These are phyloP conservation scores for Telmatherina bonti DNA, from an alignment of 2,797 vertebrate genomes.

Conservation along the genomic window DNA sequence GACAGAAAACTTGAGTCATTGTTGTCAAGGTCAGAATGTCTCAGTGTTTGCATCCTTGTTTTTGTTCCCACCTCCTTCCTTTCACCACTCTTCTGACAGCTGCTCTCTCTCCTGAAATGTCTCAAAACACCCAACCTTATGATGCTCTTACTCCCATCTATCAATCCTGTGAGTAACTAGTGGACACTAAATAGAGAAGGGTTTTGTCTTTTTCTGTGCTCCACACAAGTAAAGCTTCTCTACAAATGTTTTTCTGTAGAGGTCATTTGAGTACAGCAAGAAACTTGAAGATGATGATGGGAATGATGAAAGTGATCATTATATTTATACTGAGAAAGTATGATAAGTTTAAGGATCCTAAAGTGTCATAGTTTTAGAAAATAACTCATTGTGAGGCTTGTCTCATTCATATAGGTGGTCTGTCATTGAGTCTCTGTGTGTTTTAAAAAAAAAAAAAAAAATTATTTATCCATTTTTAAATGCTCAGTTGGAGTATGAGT, in stretches of 20 bases:
- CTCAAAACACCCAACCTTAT: conserved; percentile 36
- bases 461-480: neutral
- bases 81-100: conserved; percentile 15
- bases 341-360: neutral
- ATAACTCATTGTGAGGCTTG: neutral
- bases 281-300: neutral
- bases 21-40: conserved; percentile 51
- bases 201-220: conserved; percentile 7
- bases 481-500: neutral
- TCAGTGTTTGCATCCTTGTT: conserved; percentile 41
- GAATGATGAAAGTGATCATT: neutral
- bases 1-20: conserved; percentile 54
- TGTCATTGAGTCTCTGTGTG: neutral
- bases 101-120: conserved; percentile 36
- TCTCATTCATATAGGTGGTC: too few species aligned
- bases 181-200: conserved; percentile 25
- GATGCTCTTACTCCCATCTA: conserved; percentile 47
- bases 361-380: too few species aligned
- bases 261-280: too few species aligned
- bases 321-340: neutral
- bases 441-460: too few species aligned
- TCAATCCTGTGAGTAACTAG: conserved; percentile 53
- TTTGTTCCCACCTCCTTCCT: conserved; percentile 30
- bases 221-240: conserved; percentile 4
- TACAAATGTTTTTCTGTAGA: too few species aligned